phyloP scores from a whole-genome alignment of 2,797 vertebrate species.

The Agapornis canus region DNA sequence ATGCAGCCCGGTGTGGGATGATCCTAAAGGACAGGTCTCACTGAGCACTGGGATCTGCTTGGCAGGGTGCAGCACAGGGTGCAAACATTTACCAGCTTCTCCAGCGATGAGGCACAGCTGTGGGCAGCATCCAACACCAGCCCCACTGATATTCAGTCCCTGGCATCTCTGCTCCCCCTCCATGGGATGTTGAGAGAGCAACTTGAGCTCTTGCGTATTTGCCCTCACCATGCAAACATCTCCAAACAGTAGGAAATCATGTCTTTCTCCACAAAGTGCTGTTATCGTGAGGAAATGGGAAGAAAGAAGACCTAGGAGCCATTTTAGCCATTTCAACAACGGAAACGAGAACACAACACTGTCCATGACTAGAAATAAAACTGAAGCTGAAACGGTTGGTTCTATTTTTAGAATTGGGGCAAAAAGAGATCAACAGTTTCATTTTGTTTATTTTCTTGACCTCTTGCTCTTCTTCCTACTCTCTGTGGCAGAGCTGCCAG shows the following conservation, averaged over 20 bases:
- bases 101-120: background rate
- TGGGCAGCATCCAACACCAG: background rate
- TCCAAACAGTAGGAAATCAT: background rate
- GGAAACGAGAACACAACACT: background rate
- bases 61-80: background rate
- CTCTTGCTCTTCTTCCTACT: background rate
- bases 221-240: background rate
- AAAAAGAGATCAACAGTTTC: background rate
- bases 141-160: fast-evolving
- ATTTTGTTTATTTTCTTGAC: background rate
- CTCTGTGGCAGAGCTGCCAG: background rate
- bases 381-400: background rate
- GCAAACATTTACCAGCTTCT: background rate
- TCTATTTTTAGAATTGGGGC: background rate
- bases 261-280: background rate
- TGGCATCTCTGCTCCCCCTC: background rate
- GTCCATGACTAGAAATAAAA: background rate
- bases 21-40: background rate
- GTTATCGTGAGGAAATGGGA: background rate
- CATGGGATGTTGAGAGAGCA: background rate
- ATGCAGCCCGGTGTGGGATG: background rate
- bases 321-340: background rate
- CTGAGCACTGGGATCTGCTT: background rate
- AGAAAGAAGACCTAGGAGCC: background rate
- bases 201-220: background rate